phyloP scores from a whole-genome alignment of 1,140 invertebrate genomes.

The Zaprionus ornatus region DNA sequence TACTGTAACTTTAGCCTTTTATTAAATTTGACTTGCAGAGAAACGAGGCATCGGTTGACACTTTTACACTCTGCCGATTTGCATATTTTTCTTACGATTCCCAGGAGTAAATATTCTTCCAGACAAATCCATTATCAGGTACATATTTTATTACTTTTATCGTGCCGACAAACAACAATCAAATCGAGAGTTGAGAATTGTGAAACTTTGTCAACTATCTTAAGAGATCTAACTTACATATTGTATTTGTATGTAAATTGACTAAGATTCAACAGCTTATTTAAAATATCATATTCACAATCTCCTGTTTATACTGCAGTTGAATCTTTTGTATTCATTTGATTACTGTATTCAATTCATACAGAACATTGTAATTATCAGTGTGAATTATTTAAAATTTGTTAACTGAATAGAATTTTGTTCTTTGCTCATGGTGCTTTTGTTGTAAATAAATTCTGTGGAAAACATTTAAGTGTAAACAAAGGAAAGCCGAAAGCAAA shows the following conservation, averaged over 20 bases:
- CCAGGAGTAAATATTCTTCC: too few relatives aligned
- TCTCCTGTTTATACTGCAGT: background rate
- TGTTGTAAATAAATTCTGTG: slow-evolving; percentile 19
- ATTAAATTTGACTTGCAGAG: slow-evolving; percentile 32
- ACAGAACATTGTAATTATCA: background rate
- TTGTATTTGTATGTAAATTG: too few relatives aligned
- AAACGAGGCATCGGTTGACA: slow-evolving; percentile 11
- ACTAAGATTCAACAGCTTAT: too few relatives aligned
- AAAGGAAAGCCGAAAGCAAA: slow-evolving; percentile 18
- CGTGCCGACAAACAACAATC: too few relatives aligned
- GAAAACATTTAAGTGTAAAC: slow-evolving; percentile 32
- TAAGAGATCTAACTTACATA: too few relatives aligned
- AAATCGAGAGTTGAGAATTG: too few relatives aligned
- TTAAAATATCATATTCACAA: background rate
- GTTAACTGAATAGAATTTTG: background rate
- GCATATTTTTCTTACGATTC: too few relatives aligned
- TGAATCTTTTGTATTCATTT: background rate
- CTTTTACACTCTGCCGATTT: background rate
- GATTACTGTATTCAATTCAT: background rate
- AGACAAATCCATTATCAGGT: too few relatives aligned
- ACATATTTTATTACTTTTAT: too few relatives aligned
- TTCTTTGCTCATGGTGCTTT: background rate
- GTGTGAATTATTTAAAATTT: background rate
- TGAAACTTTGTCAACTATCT: too few relatives aligned
- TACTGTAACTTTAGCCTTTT: slow-evolving; percentile 44